phyloP scores from a whole-genome alignment of 2,797 vertebrate species.

The Amblyraja radiata region DNA sequence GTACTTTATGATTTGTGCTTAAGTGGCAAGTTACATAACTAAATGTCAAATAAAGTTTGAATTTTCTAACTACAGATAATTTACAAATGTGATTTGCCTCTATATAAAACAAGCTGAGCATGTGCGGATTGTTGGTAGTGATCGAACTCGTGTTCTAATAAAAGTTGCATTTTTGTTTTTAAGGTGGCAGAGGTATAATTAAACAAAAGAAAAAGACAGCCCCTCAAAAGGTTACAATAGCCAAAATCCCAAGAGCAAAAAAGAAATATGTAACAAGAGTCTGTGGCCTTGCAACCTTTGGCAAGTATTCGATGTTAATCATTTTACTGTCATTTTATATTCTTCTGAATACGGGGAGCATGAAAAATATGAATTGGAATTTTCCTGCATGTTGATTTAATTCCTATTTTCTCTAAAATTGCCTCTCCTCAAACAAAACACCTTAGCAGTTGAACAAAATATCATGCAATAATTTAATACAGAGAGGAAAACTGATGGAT shows the following conservation, averaged over 20 bases:
- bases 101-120: neutral
- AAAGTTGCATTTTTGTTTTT: neutral
- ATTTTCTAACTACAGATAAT: neutral
- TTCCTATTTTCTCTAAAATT: neutral
- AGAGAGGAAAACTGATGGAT: neutral
- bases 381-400: neutral
- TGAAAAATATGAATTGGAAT: neutral
- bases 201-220: conserved; percentile 99
- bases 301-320: conserved; percentile 57
- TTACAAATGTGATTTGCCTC: neutral
- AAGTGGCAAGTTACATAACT: neutral
- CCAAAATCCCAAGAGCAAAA: conserved; percentile 97
- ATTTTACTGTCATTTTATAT: conserved; percentile 19
- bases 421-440: neutral
- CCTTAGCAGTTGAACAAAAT: neutral
- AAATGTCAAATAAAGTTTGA: neutral
- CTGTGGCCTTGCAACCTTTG: conserved; percentile 89
- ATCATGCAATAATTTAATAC: neutral
- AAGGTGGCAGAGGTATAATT: conserved; percentile 94
- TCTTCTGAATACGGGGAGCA: neutral
- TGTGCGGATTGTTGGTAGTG: neutral
- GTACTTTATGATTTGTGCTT: neutral
- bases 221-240: conserved; percentile 95
- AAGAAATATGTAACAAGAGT: conserved; percentile 98
- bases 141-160: neutral